Evolutionary conservation across 2,888 invertebrate genomes (phyloP).

Genomic region (Pseudococcus longispinus): DNA sequence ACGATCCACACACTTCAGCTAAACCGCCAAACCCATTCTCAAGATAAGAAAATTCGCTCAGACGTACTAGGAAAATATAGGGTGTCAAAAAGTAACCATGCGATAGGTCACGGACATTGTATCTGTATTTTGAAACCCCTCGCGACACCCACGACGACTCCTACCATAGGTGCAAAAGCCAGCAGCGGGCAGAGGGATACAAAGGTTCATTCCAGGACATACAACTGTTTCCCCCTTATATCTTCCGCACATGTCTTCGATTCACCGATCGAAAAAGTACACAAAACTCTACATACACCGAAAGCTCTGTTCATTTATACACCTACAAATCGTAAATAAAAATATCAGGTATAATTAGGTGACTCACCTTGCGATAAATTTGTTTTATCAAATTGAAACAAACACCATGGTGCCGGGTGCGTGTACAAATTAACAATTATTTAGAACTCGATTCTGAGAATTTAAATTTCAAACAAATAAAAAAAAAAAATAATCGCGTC

Average conservation of each 20-base stretch:
- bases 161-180: not conserved
- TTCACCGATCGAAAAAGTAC: not conserved
- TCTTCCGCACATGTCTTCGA: not conserved
- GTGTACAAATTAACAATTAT: not conserved
- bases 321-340: not conserved
- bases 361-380: not conserved
- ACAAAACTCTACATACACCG: not conserved
- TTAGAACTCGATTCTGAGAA: not conserved
- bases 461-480: not conserved
- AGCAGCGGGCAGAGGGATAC: not conserved
- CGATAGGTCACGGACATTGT: constrained; percentile 9
- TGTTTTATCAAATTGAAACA: not conserved
- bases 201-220: not conserved
- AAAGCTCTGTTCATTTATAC: not conserved
- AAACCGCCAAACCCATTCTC: too few relatives aligned
- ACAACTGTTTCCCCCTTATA: not conserved
- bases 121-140: not conserved
- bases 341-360: not conserved
- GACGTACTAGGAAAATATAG: not conserved
- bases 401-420: not conserved
- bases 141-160: not conserved
- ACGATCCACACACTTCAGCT: too few relatives aligned
- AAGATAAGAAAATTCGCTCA: not conserved
- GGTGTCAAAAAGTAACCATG: not conserved
- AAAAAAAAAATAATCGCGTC: not conserved